Conservation (phyloP, 2,888 invertebrate species). For the Drosophila neonasuta region DNA sequence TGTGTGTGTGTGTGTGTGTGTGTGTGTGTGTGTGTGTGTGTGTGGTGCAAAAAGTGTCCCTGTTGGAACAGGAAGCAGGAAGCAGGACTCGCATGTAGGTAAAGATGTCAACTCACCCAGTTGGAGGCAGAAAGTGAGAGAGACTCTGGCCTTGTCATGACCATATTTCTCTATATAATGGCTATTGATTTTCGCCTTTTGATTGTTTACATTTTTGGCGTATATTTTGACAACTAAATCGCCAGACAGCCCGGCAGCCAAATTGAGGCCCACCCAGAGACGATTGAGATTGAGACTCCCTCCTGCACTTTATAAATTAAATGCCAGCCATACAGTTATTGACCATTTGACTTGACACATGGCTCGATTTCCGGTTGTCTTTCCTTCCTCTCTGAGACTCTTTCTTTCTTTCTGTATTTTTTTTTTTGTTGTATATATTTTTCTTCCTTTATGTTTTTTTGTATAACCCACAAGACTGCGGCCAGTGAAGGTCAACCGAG, state of each 20-base stretch:
- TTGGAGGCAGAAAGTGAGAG: conserved; percentile 6
- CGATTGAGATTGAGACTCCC: not conserved
- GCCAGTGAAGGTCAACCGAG: conserved; percentile 65
- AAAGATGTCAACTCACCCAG: conserved; percentile 67
- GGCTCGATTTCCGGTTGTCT: conserved; percentile 54
- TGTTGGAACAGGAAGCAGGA: conserved; percentile 62
- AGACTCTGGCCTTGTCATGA: conserved; percentile 52
- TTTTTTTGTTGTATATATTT: not conserved
- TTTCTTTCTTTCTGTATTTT: not conserved
- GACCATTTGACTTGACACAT: conserved; percentile 59
- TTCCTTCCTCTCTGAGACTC: conserved; percentile 23
- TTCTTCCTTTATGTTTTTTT: conserved; percentile 41
- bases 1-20: too few relatives aligned
- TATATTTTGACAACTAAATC: conserved; percentile 78
- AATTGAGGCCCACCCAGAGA: conserved; percentile 50
- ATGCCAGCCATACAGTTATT: conserved; percentile 62
- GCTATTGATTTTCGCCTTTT: conserved; percentile 50
- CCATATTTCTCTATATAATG: conserved; percentile 47
- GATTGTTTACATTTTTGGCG: conserved; percentile 67
- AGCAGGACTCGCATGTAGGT: conserved; percentile 63
- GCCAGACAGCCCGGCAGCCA: conserved; percentile 56
- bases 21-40: too few relatives aligned
- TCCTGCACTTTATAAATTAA: conserved; percentile 67
- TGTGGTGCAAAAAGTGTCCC: conserved; percentile 28
- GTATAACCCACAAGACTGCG: conserved; percentile 66